phyloP scores from a whole-genome alignment of 1,140 invertebrate species.

The Drosophila saltans region DNA sequence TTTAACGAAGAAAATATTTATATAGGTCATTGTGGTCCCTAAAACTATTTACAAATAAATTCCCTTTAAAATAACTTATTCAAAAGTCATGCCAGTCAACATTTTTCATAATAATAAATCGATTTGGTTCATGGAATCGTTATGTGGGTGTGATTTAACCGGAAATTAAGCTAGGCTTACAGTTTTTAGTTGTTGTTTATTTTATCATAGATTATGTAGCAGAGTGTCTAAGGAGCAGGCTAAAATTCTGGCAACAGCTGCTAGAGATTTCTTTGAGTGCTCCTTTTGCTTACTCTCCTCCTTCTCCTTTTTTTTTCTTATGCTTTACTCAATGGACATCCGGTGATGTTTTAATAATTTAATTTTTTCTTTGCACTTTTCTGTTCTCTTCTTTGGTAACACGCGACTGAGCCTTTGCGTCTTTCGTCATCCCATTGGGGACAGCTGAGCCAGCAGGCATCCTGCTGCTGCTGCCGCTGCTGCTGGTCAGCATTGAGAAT shows the following conservation, averaged over 20 bases:
- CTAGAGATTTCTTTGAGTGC: conserved; percentile 64
- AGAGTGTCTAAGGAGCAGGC: conserved; percentile 14
- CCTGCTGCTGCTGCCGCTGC: conserved; percentile 32
- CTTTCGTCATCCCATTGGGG: conserved; percentile 27
- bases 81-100: conserved; percentile 8
- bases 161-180: conserved; percentile 59
- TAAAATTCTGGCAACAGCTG: conserved; percentile 39
- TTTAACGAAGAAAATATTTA: too few species aligned
- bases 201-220: conserved; percentile 39
- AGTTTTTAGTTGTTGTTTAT: conserved; percentile 21
- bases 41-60: too few species aligned
- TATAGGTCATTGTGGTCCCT: too few species aligned
- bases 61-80: background rate
- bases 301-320: background rate
- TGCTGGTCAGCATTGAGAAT: conserved; percentile 63
- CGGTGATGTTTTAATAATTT: conserved; percentile 80
- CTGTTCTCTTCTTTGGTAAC: conserved; percentile 14
- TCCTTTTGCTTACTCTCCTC: conserved; percentile 24
- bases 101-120: conserved; percentile 26
- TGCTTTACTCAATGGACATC: conserved; percentile 70
- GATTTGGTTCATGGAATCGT: background rate
- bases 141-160: conserved; percentile 34
- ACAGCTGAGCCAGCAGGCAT: conserved; percentile 27
- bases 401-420: conserved; percentile 34
- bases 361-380: conserved; percentile 56